These are phyloP conservation scores for Galaxias olidus DNA, from an alignment of 2,797 vertebrate species.

Conservation along the genomic window DNA sequence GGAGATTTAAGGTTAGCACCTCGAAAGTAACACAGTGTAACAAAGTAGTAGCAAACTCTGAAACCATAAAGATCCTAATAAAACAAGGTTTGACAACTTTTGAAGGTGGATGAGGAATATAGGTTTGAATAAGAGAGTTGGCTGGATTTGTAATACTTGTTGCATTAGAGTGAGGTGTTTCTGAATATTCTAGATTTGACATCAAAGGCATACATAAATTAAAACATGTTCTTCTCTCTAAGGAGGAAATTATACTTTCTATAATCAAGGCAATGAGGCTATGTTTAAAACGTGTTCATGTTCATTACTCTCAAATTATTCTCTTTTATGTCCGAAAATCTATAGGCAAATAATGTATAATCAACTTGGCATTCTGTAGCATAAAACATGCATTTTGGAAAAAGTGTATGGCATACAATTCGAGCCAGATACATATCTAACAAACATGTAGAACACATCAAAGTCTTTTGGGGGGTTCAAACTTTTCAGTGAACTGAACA, in stretches of 20 bases:
- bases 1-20: no score
- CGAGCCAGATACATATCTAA: not conserved
- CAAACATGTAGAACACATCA: not conserved
- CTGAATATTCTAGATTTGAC: constrained; percentile 26
- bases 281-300: constrained; percentile 32
- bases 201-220: constrained; percentile 29
- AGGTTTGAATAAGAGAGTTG: constrained; percentile 19
- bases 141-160: constrained; percentile 34
- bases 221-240: constrained; percentile 27
- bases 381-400: not conserved
- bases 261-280: constrained; percentile 43
- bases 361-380: not conserved
- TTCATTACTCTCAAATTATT: constrained; percentile 33
- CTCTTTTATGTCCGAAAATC: constrained; percentile 17
- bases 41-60: no score
- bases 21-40: no score
- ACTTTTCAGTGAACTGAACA: no score
- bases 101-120: no score
- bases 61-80: no score
- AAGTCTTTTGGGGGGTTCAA: no score
- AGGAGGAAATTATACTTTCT: constrained; percentile 24
- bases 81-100: no score
- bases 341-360: not conserved
- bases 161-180: constrained; percentile 35
- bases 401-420: not conserved